Evolutionary conservation across 1,140 invertebrate species (phyloP).

Genomic region (Drosophila albomicans): DNA sequence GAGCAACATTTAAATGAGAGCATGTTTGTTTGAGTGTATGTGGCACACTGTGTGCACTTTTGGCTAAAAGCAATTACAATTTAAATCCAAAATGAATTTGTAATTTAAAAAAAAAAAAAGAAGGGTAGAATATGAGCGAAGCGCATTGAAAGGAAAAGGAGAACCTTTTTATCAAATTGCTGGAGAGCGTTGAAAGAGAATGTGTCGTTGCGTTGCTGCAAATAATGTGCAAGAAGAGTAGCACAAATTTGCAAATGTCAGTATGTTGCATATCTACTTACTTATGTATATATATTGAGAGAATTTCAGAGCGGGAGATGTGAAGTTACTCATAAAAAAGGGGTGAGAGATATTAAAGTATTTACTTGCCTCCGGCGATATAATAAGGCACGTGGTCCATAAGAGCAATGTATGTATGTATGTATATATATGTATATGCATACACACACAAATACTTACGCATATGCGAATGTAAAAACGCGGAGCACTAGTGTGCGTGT

Average conservation of each 20-base stretch:
- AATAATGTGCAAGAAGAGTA: conserved; percentile 32
- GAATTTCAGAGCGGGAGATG: conserved; percentile 13
- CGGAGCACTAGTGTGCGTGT: neutral
- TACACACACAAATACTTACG: neutral
- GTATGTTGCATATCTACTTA: neutral
- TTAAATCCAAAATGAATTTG: conserved; percentile 3
- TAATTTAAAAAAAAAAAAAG: conserved; percentile 36
- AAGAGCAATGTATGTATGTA: conserved; percentile 35
- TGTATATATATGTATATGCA: neutral
- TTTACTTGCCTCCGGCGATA: conserved; percentile 32
- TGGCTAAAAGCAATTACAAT: no score
- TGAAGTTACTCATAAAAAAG: conserved; percentile 38
- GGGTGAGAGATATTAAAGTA: conserved; percentile 43
- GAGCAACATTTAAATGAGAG: no score
- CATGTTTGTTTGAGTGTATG: no score
- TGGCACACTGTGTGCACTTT: no score
- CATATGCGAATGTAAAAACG: conserved; percentile 12
- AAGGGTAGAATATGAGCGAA: conserved; percentile 1
- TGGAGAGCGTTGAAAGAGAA: neutral
- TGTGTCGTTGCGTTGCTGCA: neutral
- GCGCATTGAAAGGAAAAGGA: conserved; percentile 5
- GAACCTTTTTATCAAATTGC: conserved; percentile 36
- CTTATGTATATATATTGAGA: neutral
- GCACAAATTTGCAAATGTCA: conserved; percentile 4
- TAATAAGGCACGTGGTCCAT: conserved; percentile 76